Evolutionary conservation across 1,140 invertebrate species (phyloP).

Genomic region (Brachionus rotundiformis): DNA sequence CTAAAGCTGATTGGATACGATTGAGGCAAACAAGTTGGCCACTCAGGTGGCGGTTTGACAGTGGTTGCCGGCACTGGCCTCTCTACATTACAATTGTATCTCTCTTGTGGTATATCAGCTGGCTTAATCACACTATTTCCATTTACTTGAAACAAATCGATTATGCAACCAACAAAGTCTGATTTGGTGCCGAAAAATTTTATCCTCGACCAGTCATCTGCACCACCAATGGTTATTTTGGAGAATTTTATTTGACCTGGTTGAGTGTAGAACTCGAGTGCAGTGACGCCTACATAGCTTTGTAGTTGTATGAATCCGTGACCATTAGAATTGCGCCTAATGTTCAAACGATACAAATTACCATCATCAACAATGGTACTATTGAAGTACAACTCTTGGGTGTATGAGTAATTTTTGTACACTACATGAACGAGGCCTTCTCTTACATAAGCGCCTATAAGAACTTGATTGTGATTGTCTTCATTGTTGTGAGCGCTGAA

Average conservation of each 20-base stretch:
- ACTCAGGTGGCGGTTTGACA: background rate
- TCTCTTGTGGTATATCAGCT: slow-evolving; percentile 31
- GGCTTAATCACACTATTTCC: slow-evolving; percentile 43
- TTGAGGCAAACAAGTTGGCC: background rate
- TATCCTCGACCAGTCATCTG: slow-evolving; percentile 35
- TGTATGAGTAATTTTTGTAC: slow-evolving; percentile 24
- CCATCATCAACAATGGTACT: slow-evolving; percentile 15
- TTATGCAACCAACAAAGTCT: slow-evolving; percentile 47
- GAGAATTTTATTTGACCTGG: slow-evolving; percentile 29
- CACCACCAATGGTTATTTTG: slow-evolving; percentile 38
- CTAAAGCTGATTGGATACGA: background rate
- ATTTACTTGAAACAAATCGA: slow-evolving; percentile 48
- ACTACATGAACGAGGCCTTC: slow-evolving; percentile 36
- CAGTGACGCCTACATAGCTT: slow-evolving; percentile 26
- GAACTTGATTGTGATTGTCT: slow-evolving; percentile 28
- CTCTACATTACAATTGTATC: slow-evolving; percentile 50
- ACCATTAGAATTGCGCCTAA: slow-evolving; percentile 31
- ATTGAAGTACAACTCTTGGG: slow-evolving; percentile 36
- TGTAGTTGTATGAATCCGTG: slow-evolving; percentile 42
- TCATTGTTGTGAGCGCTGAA: slow-evolving; percentile 42
- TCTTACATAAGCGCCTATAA: slow-evolving; percentile 33
- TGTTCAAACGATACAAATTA: slow-evolving; percentile 35
- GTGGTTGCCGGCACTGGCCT: background rate
- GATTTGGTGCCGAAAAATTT: slow-evolving; percentile 18
- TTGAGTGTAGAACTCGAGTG: slow-evolving; percentile 39